Base-by-base conservation (phyloP, 2,797 vertebrate species). In the Sebastes goodei region DNA sequence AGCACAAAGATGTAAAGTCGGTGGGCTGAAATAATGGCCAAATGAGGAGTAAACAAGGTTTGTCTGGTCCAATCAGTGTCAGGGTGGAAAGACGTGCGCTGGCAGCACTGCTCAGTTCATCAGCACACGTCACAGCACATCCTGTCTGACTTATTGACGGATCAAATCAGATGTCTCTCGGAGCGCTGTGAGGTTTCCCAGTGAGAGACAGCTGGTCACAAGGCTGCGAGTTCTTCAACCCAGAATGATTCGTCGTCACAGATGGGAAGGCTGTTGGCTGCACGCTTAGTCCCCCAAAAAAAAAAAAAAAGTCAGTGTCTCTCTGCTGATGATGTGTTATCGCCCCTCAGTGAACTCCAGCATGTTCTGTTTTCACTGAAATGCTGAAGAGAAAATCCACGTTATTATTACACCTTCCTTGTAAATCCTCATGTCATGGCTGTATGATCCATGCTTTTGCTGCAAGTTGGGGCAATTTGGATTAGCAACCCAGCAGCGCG, bases 61-160 rank as follows among this genome's bases (percentile, higher is more conserved):
- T 82, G 91, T 90, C 89, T 23, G 74, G n/a, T 93, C 55, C 10
- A 59, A 86, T 89, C 85, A 85, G 76, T 32, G 72, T 84, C 67
- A 11, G 55, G 2, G 62, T 38, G 74, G 72, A 25, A 35, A 55
- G 82, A 68, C 29, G 0, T 56, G 33, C 10, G 66, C 78, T 80
- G 87, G 77, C 85, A 80, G 82, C 78, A 7, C 78, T 82, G 82
- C 81, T 89, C 82, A 85, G 72, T 85, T 87, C 82, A 81, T 86
- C 77, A 80, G 84, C 81, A 11, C 78, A 32, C 60, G 78, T 88
- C 83, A 38, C 71, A 7, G 53, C 60, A 23, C 32, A 81, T 86
- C 81, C 82, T 42, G 27, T 63, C 78, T 30, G 74, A 85, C 71
- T 70, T 89, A 86, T 88, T 80, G 86, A 88, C 85, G 75, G 78